A percentile compares a stretch with the other conserved stretches of the same genome.
These are phyloP conservation scores for Prochilodus magdalenae DNA, from an alignment of 2,113 vertebrate genomes.

Conservation along the genomic window DNA sequence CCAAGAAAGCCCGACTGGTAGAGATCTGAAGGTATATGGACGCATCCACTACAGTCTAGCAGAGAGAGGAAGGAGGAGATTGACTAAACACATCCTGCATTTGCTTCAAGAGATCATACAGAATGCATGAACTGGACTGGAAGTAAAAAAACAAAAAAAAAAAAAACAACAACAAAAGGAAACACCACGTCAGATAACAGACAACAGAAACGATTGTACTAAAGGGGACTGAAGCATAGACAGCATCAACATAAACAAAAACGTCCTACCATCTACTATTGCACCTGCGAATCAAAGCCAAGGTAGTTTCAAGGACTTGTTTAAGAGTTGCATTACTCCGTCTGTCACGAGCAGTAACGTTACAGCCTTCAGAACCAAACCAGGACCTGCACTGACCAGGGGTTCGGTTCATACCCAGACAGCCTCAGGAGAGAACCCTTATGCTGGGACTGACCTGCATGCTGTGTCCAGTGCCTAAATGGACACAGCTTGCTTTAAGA, in stretches of 20 bases:
- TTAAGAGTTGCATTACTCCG: slow-evolving; percentile 51
- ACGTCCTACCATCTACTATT: slow-evolving; percentile 63
- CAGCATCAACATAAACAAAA: slow-evolving; percentile 51
- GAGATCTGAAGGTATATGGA: slow-evolving; percentile 71
- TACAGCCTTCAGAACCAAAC: slow-evolving; percentile 22
- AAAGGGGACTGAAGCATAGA: slow-evolving; percentile 51
- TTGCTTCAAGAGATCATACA: slow-evolving; percentile 55
- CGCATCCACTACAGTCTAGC: slow-evolving; percentile 66
- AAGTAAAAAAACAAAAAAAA: slow-evolving; percentile 34
- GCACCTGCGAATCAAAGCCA: slow-evolving; percentile 65
- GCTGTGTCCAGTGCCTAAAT: slow-evolving; percentile 28
- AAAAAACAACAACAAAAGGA: too few relatives aligned
- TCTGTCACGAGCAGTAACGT: slow-evolving; percentile 33
- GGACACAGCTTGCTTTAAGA: background rate
- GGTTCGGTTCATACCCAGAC: slow-evolving; percentile 10
- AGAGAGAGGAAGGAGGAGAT: slow-evolving; percentile 62
- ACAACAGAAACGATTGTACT: slow-evolving; percentile 43
- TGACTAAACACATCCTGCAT: slow-evolving; percentile 49
- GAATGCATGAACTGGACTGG: slow-evolving; percentile 12
- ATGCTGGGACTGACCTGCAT: slow-evolving; percentile 40
- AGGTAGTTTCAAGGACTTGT: slow-evolving; percentile 64
- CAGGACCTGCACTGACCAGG: slow-evolving; percentile 7
- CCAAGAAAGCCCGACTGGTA: slow-evolving; percentile 65
- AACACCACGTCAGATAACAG: slow-evolving; percentile 42
- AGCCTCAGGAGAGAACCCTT: slow-evolving; percentile 22